Conservation (phyloP, 2,888 invertebrate genomes). For the Leptodirus hochenwartii region DNA sequence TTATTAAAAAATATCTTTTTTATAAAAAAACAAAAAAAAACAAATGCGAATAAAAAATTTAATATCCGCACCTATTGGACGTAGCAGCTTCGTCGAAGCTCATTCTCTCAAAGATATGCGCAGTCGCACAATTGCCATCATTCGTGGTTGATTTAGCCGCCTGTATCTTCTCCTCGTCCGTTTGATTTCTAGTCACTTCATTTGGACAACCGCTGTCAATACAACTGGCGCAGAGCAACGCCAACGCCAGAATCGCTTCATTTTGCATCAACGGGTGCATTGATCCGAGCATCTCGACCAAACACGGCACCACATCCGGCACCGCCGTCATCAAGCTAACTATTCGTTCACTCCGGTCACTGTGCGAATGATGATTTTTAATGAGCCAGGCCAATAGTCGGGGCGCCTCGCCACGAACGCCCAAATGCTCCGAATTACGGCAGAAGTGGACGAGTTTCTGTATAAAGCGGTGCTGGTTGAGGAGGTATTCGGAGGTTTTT, state of each 20-base stretch:
- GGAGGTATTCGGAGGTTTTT: slow-evolving; percentile 48
- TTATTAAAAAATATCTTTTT: too few relatives aligned
- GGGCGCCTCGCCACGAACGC: slow-evolving; percentile 68
- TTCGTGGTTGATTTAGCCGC: too few relatives aligned
- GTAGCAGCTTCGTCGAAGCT: too few relatives aligned
- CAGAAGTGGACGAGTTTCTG: slow-evolving; percentile 57
- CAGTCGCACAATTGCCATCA: too few relatives aligned
- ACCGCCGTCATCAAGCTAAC: slow-evolving; percentile 28
- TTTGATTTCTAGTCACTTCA: slow-evolving; percentile 23
- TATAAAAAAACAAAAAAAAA: too few relatives aligned
- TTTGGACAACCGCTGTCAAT: slow-evolving; percentile 17
- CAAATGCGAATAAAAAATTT: too few relatives aligned
- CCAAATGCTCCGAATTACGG: slow-evolving; percentile 57
- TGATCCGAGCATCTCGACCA: slow-evolving; percentile 68
- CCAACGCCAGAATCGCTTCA: slow-evolving; percentile 58
- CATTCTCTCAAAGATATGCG: too few relatives aligned
- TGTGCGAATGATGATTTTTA: slow-evolving; percentile 40
- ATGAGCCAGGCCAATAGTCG: slow-evolving; percentile 63
- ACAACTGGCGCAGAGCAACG: slow-evolving; percentile 30
- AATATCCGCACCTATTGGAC: too few relatives aligned
- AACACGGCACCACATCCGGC: slow-evolving; percentile 51
- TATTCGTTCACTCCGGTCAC: slow-evolving; percentile 11
- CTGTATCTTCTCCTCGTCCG: slow-evolving; percentile 21
- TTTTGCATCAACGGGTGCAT: slow-evolving; percentile 79
- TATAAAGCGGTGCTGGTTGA: slow-evolving; percentile 42